Conservation (phyloP, 2,888 invertebrate genomes). For the Heliconius hortense region DNA sequence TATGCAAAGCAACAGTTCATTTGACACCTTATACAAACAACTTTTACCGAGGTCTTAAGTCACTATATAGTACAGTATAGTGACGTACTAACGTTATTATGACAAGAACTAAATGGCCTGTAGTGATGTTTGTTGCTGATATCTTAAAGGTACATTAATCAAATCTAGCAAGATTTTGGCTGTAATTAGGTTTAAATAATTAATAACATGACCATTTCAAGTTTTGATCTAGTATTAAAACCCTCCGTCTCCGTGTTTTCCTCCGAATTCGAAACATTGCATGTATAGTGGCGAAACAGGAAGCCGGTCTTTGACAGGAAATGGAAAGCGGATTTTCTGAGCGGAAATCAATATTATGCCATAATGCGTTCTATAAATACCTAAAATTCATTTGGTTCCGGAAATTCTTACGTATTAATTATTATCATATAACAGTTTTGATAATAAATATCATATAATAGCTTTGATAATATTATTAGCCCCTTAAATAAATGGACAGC, state of each 20-base stretch:
- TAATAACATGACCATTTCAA: neutral
- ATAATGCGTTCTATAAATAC: too few species aligned
- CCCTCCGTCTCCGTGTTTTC: too few species aligned
- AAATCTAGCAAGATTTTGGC: neutral
- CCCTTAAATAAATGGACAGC: too few species aligned
- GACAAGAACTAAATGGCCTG: constrained; percentile 7
- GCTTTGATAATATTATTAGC: too few species aligned
- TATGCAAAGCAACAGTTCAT: constrained; percentile 13
- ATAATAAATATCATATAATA: too few species aligned
- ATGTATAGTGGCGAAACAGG: neutral
- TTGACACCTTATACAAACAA: constrained; percentile 26
- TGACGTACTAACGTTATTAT: constrained; percentile 1
- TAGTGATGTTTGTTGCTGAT: neutral
- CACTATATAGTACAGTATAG: constrained; percentile 17
- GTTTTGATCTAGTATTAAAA: neutral
- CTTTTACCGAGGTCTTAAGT: constrained; percentile 31
- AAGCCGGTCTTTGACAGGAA: neutral
- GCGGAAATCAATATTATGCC: too few species aligned
- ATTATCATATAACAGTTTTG: neutral
- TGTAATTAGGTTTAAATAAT: neutral
- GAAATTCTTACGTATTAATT: neutral
- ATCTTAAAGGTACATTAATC: neutral
- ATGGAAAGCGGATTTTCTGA: neutral
- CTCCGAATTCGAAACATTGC: neutral
- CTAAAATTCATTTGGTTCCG: too few species aligned